Conservation (phyloP, 2,113 vertebrate genomes). For the Myrmophylax atrothorax region DNA sequence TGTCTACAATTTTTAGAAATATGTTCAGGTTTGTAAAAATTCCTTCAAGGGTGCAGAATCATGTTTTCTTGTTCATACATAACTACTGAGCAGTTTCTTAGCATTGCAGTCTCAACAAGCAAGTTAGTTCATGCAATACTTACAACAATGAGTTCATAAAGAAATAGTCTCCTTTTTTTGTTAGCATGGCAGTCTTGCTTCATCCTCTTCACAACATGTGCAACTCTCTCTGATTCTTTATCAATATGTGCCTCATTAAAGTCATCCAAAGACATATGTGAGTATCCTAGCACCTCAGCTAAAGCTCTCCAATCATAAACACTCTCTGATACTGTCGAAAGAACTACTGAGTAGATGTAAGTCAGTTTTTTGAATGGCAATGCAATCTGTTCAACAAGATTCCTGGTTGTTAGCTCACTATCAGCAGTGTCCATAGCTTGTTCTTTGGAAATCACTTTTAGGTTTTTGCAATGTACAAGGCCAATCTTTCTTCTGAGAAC, state of each 20-base stretch:
- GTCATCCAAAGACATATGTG: slow-evolving; percentile 76
- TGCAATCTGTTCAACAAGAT: slow-evolving; percentile 87
- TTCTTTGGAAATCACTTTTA: slow-evolving; percentile 89
- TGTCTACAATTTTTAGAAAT: background rate
- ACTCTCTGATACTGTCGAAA: slow-evolving; percentile 87
- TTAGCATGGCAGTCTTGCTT: slow-evolving; percentile 93
- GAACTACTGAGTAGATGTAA: slow-evolving; percentile 92
- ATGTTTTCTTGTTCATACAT: background rate
- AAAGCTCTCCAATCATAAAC: slow-evolving; percentile 87
- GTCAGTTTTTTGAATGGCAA: slow-evolving; percentile 92
- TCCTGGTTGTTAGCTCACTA: slow-evolving; percentile 77
- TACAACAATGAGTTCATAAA: slow-evolving; percentile 91
- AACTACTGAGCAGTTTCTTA: background rate
- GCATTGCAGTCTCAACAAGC: background rate
- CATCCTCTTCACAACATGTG: slow-evolving; percentile 87
- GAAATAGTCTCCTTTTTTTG: slow-evolving; percentile 85
- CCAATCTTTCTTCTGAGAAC: slow-evolving; percentile 88
- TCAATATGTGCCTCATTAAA: slow-evolving; percentile 75
- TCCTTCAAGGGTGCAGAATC: background rate
- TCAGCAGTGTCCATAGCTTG: slow-evolving; percentile 86
- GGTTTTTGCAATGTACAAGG: slow-evolving; percentile 91
- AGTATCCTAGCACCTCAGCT: slow-evolving; percentile 87
- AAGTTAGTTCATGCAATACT: slow-evolving; percentile 64
- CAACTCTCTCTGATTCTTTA: slow-evolving; percentile 88
- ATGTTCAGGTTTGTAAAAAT: background rate